Evolutionary conservation across 2,113 vertebrate genomes (phyloP).

Genomic region (Scytalopus superciliaris): DNA sequence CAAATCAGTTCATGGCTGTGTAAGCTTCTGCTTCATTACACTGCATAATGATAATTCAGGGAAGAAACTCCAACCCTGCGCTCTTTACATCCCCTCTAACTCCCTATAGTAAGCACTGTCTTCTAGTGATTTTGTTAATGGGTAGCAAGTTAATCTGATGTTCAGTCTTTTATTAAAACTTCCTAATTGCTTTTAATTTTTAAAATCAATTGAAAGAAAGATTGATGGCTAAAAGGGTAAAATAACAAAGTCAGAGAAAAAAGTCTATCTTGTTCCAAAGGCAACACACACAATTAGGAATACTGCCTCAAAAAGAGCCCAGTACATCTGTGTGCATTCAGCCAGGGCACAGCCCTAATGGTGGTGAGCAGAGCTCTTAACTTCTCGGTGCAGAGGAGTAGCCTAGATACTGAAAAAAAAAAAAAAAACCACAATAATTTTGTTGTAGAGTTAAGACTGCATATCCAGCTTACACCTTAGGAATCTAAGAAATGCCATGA

Average conservation of each 20-base stretch:
- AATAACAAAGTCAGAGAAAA: neutral
- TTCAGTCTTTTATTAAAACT: conserved; percentile 26
- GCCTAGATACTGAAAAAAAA: neutral
- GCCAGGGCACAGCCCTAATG: neutral
- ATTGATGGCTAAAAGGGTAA: neutral
- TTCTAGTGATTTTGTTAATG: conserved; percentile 16
- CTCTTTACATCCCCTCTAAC: neutral
- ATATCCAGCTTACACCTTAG: neutral
- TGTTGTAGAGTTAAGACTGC: neutral
- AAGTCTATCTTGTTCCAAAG: neutral
- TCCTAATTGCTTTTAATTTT: conserved; percentile 56
- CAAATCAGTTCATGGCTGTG: conserved; percentile 64
- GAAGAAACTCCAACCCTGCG: conserved; percentile 1
- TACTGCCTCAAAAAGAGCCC: neutral
- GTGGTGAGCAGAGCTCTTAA: neutral
- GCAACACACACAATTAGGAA: neutral
- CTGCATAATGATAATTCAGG: conserved; percentile 47
- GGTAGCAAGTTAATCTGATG: conserved; percentile 18
- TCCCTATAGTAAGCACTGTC: conserved; percentile 23
- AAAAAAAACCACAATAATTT: neutral
- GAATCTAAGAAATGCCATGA: neutral
- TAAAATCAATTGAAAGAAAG: conserved; percentile 27
- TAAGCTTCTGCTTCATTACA: conserved; percentile 71
- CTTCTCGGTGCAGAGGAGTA: neutral
- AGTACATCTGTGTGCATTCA: neutral